Evolutionary conservation across 2,113 vertebrate species (phyloP), one percentile per base, ranked within the genome.

Genomic region (Haemorhous mexicanus): DNA sequence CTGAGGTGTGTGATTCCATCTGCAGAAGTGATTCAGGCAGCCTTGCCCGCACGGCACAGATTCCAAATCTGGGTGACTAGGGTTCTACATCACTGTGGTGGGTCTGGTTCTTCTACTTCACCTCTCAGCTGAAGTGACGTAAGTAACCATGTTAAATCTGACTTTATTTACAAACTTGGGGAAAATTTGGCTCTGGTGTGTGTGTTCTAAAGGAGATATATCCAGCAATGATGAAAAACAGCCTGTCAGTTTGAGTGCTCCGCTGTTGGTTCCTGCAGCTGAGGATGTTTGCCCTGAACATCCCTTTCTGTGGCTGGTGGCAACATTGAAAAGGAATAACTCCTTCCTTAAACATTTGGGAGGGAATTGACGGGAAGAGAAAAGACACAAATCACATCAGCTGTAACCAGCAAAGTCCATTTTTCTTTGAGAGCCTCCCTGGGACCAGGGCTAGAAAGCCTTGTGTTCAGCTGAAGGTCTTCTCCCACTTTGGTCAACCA

Each of bases 1-100:
- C 37, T 43, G 46, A 49, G n/a, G 18, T 11, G 18, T 2, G 2
- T 67, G 41, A 67, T 35, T 74, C 37, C 6, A 5, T 66, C 78
- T 74, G 39, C 63, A 89, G 67, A 80, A 73, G 22, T 26, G 53
- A 66, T 44, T n/a, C 41, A 46, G 39, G 10, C 55, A 74, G 27
- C 9, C 50, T 3, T 15, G 6, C 23, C 33, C 18, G 33, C 33
- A 62, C 0, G 0, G 33, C 11, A 80, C 15, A 76, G 33, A 56
- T 72, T 68, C 12, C 86, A 77, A 53, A 32, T 61, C 41, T 52
- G 19, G 10, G 10, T 49, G 39, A 44, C 20, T 33, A 24, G 15
- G 13, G 37, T 46, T 82, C 53, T 74, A 30, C 10, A 19, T 49
- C 17, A 13, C 32, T 85, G 17, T 7, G 6, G 13, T n/a, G 32